A percentile compares a stretch with the other conserved stretches of the same genome.
phyloP scores from a whole-genome alignment of 2,888 invertebrate genomes.

The Phalera bucephala region DNA sequence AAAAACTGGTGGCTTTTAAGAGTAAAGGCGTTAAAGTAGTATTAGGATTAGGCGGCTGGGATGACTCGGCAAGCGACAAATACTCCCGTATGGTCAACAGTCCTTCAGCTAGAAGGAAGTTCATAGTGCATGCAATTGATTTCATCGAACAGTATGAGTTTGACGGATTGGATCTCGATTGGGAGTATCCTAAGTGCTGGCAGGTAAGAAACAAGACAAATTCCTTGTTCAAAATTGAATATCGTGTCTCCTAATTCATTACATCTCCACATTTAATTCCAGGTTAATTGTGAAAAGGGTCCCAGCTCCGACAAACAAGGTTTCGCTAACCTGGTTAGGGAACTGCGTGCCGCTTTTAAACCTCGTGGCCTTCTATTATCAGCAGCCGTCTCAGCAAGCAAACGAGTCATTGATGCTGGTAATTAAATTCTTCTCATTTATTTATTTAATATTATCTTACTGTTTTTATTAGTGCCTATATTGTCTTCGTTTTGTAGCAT shows the following conservation, averaged over 20 bases:
- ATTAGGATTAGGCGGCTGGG: constrained; percentile 97
- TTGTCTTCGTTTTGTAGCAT: constrained; percentile 67
- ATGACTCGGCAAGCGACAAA: constrained; percentile 95
- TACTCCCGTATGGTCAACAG: constrained; percentile 92
- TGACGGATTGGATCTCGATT: constrained; percentile 96
- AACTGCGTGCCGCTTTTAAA: constrained; percentile 87
- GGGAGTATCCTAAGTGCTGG: constrained; percentile 98
- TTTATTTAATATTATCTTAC: neutral
- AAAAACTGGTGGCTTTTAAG: constrained; percentile 90
- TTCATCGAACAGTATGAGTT: constrained; percentile 92
- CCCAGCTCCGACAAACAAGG: constrained; percentile 91
- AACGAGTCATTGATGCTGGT: constrained; percentile 92
- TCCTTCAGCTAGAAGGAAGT: constrained; percentile 86
- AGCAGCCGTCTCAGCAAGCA: constrained; percentile 93
- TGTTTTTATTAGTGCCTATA: constrained; percentile 3
- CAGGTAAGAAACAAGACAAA: constrained; percentile 80
- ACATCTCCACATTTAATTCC: constrained; percentile 9
- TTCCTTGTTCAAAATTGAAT: neutral
- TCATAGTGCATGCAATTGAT: constrained; percentile 88
- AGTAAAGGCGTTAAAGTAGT: constrained; percentile 90
- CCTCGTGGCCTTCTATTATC: constrained; percentile 89
- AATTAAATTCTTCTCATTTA: constrained; percentile 14
- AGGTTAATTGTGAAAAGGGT: constrained; percentile 92
- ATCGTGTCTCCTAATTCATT: neutral
- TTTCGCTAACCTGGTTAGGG: constrained; percentile 89